A percentile compares a stretch with the other conserved stretches of the same genome.
These are phyloP conservation scores for Lottia scabra DNA, from an alignment of 2,888 invertebrate species.

Conservation along the genomic window DNA sequence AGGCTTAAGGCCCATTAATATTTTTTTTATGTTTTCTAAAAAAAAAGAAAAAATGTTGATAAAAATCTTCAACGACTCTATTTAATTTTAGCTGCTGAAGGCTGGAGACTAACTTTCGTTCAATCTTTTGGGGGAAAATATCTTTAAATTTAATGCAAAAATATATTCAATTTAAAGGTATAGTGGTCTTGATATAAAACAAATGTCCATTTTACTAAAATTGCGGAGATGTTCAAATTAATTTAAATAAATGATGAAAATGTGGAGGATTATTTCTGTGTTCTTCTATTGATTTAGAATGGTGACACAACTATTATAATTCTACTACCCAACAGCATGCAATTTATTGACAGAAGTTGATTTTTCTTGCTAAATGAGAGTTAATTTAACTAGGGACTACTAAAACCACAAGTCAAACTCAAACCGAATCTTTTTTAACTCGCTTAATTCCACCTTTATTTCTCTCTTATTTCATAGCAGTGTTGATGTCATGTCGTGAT, in stretches of 20 bases:
- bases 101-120: neutral
- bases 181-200: no score
- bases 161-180: no score
- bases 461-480: neutral
- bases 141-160: no score
- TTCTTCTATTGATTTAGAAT: no score
- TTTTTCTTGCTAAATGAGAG: neutral
- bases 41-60: neutral
- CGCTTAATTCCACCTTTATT: conserved; percentile 1
- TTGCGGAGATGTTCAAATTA: no score
- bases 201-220: no score
- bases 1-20: conserved; percentile 4
- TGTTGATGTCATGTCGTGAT: conserved; percentile 4
- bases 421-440: neutral
- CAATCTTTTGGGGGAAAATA: no score
- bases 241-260: no score
- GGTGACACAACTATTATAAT: no score
- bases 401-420: neutral
- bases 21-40: neutral
- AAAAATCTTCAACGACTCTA: neutral
- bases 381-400: conserved; percentile 4
- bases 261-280: no score
- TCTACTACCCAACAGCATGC: neutral
- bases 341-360: neutral
- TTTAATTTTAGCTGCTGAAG: neutral